Base-by-base conservation (phyloP, 2,113 vertebrate species). In the Eulemur macaco region DNA sequence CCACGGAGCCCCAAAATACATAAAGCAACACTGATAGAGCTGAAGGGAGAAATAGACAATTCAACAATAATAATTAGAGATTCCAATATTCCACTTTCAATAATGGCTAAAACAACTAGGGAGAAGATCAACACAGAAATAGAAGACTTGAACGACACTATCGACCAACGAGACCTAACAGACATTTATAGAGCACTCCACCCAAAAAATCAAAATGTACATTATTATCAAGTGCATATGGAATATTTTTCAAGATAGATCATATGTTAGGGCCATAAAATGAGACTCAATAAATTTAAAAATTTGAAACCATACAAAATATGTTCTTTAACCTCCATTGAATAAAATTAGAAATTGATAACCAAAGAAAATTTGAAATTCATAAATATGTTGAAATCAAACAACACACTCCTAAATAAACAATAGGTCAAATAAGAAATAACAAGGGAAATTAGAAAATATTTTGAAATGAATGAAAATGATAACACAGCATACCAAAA, bases 401-500 rank as follows among this genome's bases (percentile, higher is more conserved):
- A 76, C 29, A 76, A 34, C 60, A 42, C 15, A 89, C 10, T 76
- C 13, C 50, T 39, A 89, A 84, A 60, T 63, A 92, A 71, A 76
- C n/a, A 92, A 37, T 20, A 50, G 34, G 6, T 47, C 69, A 84
- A 84, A 80, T 45, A 91, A 80, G 23, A 86, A 71, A 69, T 50
- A 39, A 95, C 25, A 78, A 69, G 25, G 42, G 39, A 60, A 78
- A 86, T 86, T 91, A 63, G 42, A 86, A 80, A 95, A 80, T 71
- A 86, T n/a, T 95, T 88, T 54, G 54, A 86, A 86, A 73, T 81
- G 1, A 37, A 45, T 63, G 45, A 81, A 91, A 95, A 81, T 73
- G 15, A 64, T 56, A 29, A 76, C 23, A 80, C 18, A 50, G 31
- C 27, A 50, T 60, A 87, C 34, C 52, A 87, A 93, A 71, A 94